Evolutionary conservation across 2,113 vertebrate genomes (phyloP).

Genomic region (Columbina picui): DNA sequence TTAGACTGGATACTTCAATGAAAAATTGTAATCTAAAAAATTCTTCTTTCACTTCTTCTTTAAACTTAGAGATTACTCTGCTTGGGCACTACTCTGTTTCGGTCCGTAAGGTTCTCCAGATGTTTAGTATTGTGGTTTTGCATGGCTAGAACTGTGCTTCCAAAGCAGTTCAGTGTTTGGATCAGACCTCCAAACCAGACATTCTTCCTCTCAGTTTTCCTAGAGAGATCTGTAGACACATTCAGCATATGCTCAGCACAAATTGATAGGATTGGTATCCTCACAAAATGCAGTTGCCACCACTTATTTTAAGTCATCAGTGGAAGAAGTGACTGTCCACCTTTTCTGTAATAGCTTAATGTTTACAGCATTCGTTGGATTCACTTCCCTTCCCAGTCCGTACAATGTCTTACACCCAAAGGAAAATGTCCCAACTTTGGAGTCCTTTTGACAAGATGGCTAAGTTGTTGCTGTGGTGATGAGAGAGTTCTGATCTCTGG

Average conservation of each 20-base stretch:
- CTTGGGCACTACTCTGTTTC: background rate
- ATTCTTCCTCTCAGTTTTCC: background rate
- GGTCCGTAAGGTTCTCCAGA: background rate
- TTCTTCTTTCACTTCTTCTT: background rate
- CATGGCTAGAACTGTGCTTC: background rate
- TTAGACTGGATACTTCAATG: background rate
- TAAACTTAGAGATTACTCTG: background rate
- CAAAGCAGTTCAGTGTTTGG: background rate
- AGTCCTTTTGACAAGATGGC: background rate
- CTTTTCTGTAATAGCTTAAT: background rate
- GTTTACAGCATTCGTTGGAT: background rate
- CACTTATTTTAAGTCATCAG: background rate
- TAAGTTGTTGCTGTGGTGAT: background rate
- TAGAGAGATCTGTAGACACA: background rate
- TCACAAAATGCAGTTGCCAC: background rate
- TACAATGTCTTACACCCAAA: background rate
- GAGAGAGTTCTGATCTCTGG: background rate
- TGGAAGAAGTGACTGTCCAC: background rate
- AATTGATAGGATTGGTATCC: background rate
- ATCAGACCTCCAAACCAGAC: background rate
- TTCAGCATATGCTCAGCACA: background rate
- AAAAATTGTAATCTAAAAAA: background rate
- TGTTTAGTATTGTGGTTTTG: background rate
- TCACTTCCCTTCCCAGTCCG: background rate
- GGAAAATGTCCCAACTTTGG: background rate